Evolutionary conservation across 2,888 invertebrate species (phyloP).

Genomic region (Drosophila anceps): DNA sequence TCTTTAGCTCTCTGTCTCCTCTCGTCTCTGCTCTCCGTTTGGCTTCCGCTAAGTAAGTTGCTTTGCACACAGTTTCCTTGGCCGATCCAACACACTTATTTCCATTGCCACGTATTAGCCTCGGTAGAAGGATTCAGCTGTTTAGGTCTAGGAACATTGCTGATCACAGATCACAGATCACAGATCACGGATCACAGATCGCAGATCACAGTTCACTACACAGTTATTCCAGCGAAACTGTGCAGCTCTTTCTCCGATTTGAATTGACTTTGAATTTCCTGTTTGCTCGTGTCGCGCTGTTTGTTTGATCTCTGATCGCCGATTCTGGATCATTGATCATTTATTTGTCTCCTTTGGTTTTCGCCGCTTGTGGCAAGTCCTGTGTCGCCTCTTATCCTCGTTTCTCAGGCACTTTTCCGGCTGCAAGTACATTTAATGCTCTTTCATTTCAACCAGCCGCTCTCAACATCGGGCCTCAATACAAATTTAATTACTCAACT

Average conservation of each 20-base stretch:
- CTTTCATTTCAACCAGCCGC: slow-evolving; percentile 23
- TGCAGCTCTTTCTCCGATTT: not conserved
- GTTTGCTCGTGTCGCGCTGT: slow-evolving; percentile 2
- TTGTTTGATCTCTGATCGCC: slow-evolving; percentile 21
- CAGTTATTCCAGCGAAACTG: slow-evolving; percentile 1
- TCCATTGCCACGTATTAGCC: slow-evolving; percentile 63
- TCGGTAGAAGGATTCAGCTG: slow-evolving; percentile 32
- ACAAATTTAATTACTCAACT: slow-evolving; percentile 30
- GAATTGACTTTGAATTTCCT: not conserved
- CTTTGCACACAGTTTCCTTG: slow-evolving; percentile 52
- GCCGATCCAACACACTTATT: slow-evolving; percentile 56
- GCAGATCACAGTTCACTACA: slow-evolving; percentile 3
- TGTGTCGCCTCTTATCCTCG: slow-evolving; percentile 4
- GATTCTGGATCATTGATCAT: slow-evolving; percentile 34
- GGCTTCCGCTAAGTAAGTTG: slow-evolving; percentile 28
- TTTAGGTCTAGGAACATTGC: slow-evolving; percentile 41
- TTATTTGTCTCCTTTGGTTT: not conserved
- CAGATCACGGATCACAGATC: slow-evolving; percentile 22
- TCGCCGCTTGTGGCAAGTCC: not conserved
- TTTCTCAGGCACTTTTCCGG: slow-evolving; percentile 61
- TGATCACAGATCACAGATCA: slow-evolving; percentile 29
- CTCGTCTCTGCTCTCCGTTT: slow-evolving; percentile 15
- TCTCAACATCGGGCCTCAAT: not conserved
- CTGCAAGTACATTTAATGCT: slow-evolving; percentile 46
- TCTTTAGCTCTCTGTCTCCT: not conserved